These are phyloP conservation scores for Sciurus vulgaris DNA, from an alignment of 2,797 vertebrate species.

Conservation along the genomic window DNA sequence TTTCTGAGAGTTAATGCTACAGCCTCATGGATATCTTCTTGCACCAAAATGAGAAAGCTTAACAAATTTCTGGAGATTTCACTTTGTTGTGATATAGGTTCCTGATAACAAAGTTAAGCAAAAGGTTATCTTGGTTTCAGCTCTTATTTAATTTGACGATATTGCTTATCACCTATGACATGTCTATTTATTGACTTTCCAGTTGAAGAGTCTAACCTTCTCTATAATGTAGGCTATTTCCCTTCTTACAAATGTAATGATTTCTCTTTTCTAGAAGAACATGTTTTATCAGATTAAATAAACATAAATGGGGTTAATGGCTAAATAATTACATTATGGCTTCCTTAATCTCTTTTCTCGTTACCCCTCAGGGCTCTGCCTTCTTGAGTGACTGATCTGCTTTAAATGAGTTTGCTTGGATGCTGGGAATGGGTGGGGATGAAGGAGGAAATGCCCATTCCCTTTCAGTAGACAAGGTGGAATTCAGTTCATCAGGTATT, in stretches of 20 bases:
- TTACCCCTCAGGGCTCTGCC: slow-evolving; percentile 31
- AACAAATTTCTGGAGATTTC: slow-evolving; percentile 67
- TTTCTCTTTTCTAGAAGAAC: slow-evolving; percentile 60
- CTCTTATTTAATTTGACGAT: slow-evolving; percentile 67
- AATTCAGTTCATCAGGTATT: slow-evolving; percentile 58
- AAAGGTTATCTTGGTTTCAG: slow-evolving; percentile 59
- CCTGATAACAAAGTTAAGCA: slow-evolving; percentile 64
- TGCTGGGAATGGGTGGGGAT: slow-evolving; percentile 21
- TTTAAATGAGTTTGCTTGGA: slow-evolving; percentile 61
- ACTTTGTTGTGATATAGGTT: slow-evolving; percentile 65
- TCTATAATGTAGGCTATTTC: slow-evolving; percentile 60
- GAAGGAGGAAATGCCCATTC: slow-evolving; percentile 11
- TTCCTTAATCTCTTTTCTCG: slow-evolving; percentile 72
- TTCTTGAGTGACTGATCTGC: slow-evolving; percentile 49
- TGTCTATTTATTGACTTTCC: slow-evolving; percentile 62
- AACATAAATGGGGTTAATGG: slow-evolving; percentile 67
- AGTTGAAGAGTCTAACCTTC: slow-evolving; percentile 69
- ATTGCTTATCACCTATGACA: slow-evolving; percentile 60
- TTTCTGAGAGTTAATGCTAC: slow-evolving; percentile 5
- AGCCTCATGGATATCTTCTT: slow-evolving; percentile 48
- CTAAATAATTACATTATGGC: slow-evolving; percentile 67
- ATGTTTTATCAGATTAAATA: slow-evolving; percentile 72
- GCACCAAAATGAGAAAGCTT: slow-evolving; percentile 57
- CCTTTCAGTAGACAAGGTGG: slow-evolving; percentile 34
- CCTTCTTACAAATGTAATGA: slow-evolving; percentile 62